Conservation (phyloP, 2,797 vertebrate species). For the Coregonus sp. region DNA sequence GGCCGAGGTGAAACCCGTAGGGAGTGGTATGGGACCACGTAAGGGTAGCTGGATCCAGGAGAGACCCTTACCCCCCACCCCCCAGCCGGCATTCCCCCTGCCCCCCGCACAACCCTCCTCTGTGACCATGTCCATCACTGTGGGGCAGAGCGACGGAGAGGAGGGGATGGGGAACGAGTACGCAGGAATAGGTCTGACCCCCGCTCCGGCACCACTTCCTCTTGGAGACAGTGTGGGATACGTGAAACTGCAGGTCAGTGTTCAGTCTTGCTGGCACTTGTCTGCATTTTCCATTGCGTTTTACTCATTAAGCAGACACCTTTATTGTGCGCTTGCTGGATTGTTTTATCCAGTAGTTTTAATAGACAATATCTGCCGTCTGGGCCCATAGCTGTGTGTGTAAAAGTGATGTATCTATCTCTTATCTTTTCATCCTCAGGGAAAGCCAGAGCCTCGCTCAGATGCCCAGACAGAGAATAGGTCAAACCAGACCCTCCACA, state of each 20-base stretch:
- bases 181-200: conserved; percentile 82
- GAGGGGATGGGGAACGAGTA: conserved; percentile 85
- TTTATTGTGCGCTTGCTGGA: no score
- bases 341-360: no score
- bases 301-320: no score
- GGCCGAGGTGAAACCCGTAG: conserved; percentile 72
- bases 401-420: conserved; percentile 4
- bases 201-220: conserved; percentile 62
- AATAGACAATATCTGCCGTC: no score
- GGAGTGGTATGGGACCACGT: conserved; percentile 79
- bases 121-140: conserved; percentile 54
- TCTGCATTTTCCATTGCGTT: not conserved
- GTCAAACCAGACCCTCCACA: conserved; percentile 65
- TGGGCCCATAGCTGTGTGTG: not conserved
- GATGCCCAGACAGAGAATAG: conserved; percentile 64
- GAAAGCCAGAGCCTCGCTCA: conserved; percentile 74
- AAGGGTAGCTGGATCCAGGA: conserved; percentile 93
- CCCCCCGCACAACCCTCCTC: conserved; percentile 50
- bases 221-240: conserved; percentile 83
- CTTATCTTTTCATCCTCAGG: conserved; percentile 56
- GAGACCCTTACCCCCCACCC: conserved; percentile 87
- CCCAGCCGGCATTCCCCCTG: conserved; percentile 75
- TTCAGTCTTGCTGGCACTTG: not conserved
- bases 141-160: conserved; percentile 64
- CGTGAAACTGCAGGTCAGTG: conserved; percentile 80